phyloP scores from a whole-genome alignment of 2,888 invertebrate genomes.

The Lasioglossum figueresi region DNA sequence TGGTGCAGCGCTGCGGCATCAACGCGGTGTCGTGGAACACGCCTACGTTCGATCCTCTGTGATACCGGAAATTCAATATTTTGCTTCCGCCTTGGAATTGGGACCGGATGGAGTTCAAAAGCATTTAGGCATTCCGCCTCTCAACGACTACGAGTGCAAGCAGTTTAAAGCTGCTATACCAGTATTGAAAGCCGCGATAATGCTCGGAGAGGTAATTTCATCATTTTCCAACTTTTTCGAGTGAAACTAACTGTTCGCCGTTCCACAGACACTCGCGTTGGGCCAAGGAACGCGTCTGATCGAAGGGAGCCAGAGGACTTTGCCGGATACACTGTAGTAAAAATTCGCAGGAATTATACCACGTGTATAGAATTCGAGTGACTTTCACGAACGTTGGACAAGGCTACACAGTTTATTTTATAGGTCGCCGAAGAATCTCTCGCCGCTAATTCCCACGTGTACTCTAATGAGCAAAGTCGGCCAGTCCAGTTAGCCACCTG shows the following conservation, averaged over 20 bases:
- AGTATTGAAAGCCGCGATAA: slow-evolving; percentile 65
- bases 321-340: not conserved
- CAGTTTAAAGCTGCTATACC: slow-evolving; percentile 69
- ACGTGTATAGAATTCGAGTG: not conserved
- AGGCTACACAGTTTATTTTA: not conserved
- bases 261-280: slow-evolving; percentile 46
- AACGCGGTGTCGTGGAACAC: slow-evolving; percentile 73
- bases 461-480: slow-evolving; percentile 4
- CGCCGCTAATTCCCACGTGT: not conserved
- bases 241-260: not conserved
- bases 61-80: slow-evolving; percentile 76
- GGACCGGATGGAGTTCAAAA: slow-evolving; percentile 78
- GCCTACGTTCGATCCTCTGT: slow-evolving; percentile 77
- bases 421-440: slow-evolving; percentile 2
- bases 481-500: slow-evolving; percentile 8
- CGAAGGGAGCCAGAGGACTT: slow-evolving; percentile 2
- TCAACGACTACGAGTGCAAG: slow-evolving; percentile 71
- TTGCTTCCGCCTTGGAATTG: slow-evolving; percentile 75
- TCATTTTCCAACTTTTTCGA: not conserved
- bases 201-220: slow-evolving; percentile 72
- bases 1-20: slow-evolving; percentile 55
- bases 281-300: slow-evolving; percentile 23
- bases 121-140: slow-evolving; percentile 75
- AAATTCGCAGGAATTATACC: not conserved
- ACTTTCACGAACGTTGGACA: not conserved